These are phyloP conservation scores for Apocrypta bakeri DNA, from an alignment of 1,140 invertebrate species.

Conservation along the genomic window DNA sequence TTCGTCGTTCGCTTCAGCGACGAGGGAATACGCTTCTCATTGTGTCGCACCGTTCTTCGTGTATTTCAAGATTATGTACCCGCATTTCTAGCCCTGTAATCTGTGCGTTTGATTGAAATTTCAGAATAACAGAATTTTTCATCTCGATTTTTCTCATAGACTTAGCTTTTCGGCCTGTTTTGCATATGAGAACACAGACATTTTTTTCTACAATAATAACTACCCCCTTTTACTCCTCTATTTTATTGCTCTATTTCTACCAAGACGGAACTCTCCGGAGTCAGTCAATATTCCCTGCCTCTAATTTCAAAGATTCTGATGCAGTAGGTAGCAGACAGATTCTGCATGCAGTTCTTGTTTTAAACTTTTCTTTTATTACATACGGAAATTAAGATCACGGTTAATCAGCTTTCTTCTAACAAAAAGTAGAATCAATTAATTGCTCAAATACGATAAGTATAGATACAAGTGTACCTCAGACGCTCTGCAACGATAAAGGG, in stretches of 20 bases:
- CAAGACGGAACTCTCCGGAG: background rate
- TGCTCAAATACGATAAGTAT: background rate
- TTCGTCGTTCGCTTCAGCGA: conserved; percentile 44
- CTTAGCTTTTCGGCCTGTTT: no score
- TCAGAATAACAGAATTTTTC: no score
- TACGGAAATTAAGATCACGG: background rate
- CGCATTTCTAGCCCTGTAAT: no score
- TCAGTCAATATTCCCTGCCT: conserved; percentile 21
- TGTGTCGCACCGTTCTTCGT: background rate
- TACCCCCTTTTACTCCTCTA: background rate
- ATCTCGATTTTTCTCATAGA: no score
- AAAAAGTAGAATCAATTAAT: background rate
- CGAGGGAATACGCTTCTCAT: conserved; percentile 28
- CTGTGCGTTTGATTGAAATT: no score
- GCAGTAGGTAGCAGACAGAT: background rate
- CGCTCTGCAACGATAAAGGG: background rate
- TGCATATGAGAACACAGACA: no score
- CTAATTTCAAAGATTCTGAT: conserved; percentile 17
- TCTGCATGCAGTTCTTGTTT: background rate
- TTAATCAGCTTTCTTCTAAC: background rate
- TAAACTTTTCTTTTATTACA: no score
- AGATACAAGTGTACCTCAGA: background rate
- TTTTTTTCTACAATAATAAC: background rate
- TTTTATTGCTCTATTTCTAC: background rate
- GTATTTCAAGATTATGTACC: background rate